Evolutionary conservation across 1,140 invertebrate genomes (phyloP).

Genomic region (Trissolcus basalis): DNA sequence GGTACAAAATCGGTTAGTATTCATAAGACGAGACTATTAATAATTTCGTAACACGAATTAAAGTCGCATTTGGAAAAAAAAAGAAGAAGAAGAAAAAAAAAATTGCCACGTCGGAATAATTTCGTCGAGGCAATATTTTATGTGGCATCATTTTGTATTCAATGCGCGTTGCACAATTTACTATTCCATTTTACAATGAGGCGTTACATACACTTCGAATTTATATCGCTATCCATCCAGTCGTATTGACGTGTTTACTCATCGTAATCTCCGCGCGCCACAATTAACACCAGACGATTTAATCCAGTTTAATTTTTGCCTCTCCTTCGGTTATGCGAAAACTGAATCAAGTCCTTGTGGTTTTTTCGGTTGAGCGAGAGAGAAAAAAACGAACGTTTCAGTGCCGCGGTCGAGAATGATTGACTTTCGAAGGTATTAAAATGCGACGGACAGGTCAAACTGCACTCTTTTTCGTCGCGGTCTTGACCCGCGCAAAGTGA

Average conservation of each 20-base stretch:
- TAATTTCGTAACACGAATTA: conserved; percentile 17
- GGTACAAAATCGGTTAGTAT: not conserved
- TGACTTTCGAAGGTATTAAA: conserved; percentile 12
- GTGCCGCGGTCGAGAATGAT: not conserved
- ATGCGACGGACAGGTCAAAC: not conserved
- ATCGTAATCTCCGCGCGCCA: not conserved
- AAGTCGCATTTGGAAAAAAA: conserved; percentile 10
- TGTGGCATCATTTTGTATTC: conserved; percentile 24
- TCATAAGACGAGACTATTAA: not conserved
- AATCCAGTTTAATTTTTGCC: conserved; percentile 1
- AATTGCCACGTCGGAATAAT: conserved; percentile 15
- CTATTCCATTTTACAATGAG: conserved; percentile 27
- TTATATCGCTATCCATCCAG: not conserved
- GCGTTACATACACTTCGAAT: conserved; percentile 21
- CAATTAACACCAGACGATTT: not conserved
- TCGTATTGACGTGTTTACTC: conserved; percentile 8
- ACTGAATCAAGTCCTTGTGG: conserved; percentile 1
- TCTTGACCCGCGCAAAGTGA: conserved; percentile 25
- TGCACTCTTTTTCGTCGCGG: not conserved
- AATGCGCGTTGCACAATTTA: conserved; percentile 12
- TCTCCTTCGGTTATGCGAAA: not conserved
- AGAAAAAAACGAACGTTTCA: too few relatives aligned
- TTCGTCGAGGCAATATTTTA: conserved; percentile 24
- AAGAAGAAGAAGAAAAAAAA: too few relatives aligned
- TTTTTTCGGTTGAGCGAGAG: not conserved